A percentile compares a stretch with the other conserved stretches of the same genome.
phyloP scores from a whole-genome alignment of 35 echinoderm and acorn worm genomes.

The Anneissia japonica region DNA sequence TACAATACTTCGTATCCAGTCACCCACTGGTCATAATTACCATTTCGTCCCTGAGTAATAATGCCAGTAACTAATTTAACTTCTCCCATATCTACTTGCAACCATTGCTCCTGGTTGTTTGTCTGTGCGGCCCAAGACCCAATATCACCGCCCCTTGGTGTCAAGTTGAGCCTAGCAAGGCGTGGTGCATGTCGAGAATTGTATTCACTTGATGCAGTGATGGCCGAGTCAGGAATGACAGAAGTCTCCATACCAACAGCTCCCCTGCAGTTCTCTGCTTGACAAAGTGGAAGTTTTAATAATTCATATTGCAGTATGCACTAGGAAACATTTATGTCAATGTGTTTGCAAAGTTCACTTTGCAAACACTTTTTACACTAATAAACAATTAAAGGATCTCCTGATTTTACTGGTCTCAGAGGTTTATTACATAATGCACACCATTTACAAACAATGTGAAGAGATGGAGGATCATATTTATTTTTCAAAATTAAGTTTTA shows the following conservation, averaged over 20 bases:
- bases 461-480: no score
- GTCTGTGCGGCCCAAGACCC: not conserved
- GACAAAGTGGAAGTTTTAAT: not conserved
- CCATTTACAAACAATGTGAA: no score
- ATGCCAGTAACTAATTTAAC: not conserved
- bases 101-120: not conserved
- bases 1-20: not conserved
- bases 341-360: no score
- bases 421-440: no score
- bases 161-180: not conserved
- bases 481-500: no score
- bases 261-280: not conserved
- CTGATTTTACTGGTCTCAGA: no score
- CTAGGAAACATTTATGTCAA: no score
- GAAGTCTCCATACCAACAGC: not conserved
- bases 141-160: not conserved
- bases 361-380: no score
- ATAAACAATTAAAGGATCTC: no score
- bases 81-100: not conserved
- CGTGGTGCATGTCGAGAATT: not conserved
- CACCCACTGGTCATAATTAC: conserved; percentile 5
- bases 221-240: not conserved
- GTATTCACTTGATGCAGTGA: not conserved
- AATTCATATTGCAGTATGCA: no score
- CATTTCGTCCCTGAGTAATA: not conserved